These are phyloP conservation scores for Strix aluco DNA, from an alignment of 2,113 vertebrate species.

Conservation along the genomic window DNA sequence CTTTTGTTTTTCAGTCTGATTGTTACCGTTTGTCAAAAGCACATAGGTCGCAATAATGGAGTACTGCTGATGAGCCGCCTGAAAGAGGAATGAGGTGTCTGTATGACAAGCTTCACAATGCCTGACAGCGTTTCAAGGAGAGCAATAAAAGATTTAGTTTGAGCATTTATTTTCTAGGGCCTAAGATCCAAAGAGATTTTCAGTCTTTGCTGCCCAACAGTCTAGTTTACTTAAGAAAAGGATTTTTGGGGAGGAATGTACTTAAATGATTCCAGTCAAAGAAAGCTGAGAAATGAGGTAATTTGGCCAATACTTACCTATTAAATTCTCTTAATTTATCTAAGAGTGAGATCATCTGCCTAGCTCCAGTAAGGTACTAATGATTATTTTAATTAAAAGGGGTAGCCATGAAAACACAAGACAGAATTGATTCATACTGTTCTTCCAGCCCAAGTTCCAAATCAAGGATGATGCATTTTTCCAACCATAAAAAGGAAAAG, in stretches of 20 bases:
- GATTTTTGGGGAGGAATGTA: neutral
- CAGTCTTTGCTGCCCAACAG: neutral
- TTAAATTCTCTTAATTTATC: neutral
- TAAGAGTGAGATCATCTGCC: neutral
- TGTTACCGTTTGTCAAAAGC: neutral
- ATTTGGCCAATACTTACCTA: slow-evolving; percentile 44
- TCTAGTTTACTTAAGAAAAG: neutral
- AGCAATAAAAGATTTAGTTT: neutral
- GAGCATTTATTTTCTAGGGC: neutral
- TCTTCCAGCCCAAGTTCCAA: neutral
- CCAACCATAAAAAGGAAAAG: neutral
- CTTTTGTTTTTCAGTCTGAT: neutral
- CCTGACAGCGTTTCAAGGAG: neutral
- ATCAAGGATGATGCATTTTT: neutral
- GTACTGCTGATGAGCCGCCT: neutral
- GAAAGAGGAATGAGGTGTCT: neutral
- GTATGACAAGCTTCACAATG: neutral
- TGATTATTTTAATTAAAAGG: neutral
- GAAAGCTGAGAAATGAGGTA: neutral
- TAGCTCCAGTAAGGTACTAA: neutral
- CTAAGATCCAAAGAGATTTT: neutral
- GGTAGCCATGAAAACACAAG: neutral
- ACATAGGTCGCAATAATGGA: neutral
- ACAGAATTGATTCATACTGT: neutral
- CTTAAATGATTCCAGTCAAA: neutral